phyloP scores from a whole-genome alignment of 2,888 invertebrate genomes.

The Sthenelais limicola region DNA sequence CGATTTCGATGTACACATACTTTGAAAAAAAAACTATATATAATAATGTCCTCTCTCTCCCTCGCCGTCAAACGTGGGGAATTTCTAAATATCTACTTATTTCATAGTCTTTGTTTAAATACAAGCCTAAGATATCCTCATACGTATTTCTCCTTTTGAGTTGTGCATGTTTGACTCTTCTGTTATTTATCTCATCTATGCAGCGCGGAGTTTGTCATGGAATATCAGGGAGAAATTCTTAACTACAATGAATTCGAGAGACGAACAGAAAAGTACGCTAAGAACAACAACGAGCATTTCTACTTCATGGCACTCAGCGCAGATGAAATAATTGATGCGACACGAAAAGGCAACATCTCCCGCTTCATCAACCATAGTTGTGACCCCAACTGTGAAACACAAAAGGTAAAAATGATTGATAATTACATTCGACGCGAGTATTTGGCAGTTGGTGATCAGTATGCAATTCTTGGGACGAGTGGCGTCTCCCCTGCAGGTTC shows the following conservation, averaged over 20 bases:
- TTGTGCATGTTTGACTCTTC: no score
- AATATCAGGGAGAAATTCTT: conserved; percentile 98
- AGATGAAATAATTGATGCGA: conserved; percentile 96
- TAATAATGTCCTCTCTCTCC: no score
- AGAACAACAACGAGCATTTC: conserved; percentile 91
- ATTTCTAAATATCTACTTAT: neutral
- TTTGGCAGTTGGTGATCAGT: no score
- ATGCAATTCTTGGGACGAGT: no score
- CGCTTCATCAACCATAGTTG: conserved; percentile 99
- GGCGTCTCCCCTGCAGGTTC: no score
- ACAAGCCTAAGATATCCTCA: no score
- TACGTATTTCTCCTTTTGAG: no score
- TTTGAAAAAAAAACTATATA: no score
- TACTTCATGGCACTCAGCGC: conserved; percentile 98
- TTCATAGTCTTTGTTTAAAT: no score
- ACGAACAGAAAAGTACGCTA: conserved; percentile 89
- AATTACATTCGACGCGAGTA: no score
- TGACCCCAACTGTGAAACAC: conserved; percentile 98
- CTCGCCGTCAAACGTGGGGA: neutral
- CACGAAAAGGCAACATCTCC: conserved; percentile 94
- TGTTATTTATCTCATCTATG: no score
- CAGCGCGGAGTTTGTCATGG: conserved; percentile 96
- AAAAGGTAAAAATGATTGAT: conserved; percentile 78
- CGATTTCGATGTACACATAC: no score
- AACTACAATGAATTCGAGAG: conserved; percentile 92